Evolutionary conservation across 2,797 vertebrate species (phyloP), one percentile per base, ranked within the genome.

Genomic region (Cirrhinus mrigala): DNA sequence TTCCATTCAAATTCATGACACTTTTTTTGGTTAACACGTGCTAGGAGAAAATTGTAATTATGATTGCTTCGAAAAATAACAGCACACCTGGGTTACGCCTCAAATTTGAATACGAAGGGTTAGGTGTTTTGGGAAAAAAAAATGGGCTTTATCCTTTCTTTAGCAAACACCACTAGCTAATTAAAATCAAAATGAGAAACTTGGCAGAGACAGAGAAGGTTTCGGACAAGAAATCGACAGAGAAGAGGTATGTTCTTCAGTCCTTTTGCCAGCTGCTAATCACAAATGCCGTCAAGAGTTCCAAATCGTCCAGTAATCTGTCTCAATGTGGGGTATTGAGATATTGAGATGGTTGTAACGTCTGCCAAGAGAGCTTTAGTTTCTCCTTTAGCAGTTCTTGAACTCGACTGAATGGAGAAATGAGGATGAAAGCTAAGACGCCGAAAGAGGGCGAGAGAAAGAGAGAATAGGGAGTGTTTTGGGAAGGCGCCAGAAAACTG

Each of bases 221-320:
- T 77, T 54, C 79, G 80, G 33, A 60, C 62, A 70, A 44, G 37
- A 66, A 80, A 76, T 70, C 48, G 37, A 66, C 7, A 40, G 27
- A 44, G 66, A 83, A 80, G 78, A 73, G 46, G 50, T 74, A 40
- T 52, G 56, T 84, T 70, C 50, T 52, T 73, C 75, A 85, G 88
- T 88, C 84, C 82, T 90, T 79, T 81, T 90, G 86, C 79, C 89
- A 85, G 86, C 87, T 87, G 86, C 83, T 90, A 88, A 91, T 90
- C 90, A 91, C 78, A 76, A 86, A 85, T 79, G 74, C 58, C 33
- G 64, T 80, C 62, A 64, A 88, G 88, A 87, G 90, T 90, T 84
- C 88, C 29, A 89, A 91, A 90, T 89, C 81, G 62, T 86, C 87
- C 74, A 85, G 83, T 82, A 75, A 87, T 83, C 74, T 79, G 68